Base-by-base conservation (phyloP, 1,140 invertebrate genomes). In the Sycophaga agraensis region DNA sequence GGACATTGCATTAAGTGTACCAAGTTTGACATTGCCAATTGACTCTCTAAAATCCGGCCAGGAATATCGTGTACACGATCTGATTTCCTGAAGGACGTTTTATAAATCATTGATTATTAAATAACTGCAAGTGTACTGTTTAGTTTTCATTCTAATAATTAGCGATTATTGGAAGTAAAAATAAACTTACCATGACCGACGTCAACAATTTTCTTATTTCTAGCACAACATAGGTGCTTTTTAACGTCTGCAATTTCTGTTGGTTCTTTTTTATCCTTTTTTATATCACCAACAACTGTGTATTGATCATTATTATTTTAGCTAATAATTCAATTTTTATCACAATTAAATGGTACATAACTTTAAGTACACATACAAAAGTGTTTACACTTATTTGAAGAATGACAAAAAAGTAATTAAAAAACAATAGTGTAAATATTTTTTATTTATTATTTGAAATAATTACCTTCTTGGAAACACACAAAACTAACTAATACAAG, bases 171-270 rank as follows among this genome's bases (percentile, higher is more conserved):
- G n/a, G n/a, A n/a, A n/a, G n/a, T 26, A 3, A 35, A 62, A 39
- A 60, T 66, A 9, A 50, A 65, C 73, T 76, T 64, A 71, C 77
- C 77, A 51, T 76, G 69, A 64, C 77, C 77, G 28, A 77, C 68
- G 34, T 74, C 72, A 26, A 76, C 70, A 45, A 73, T 72, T 66
- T 70, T 77, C 61, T 74, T 70, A 6, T 78, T 73, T 48, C 73
- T 73, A 6, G 74, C 73, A n/a, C 77, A 79, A 55, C 77, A 79
- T 6, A 68, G 57, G 45, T 68, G 68, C 50, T 72, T 59, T 60
- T 65, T 60, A 14, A 61, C 31, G 21, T 61, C 35, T 48, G 51
- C 31, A 9, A 26, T 26, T 39, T 42, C 11, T 1, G 42, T 9
- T 12, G 43, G 37, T 22, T 46, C 40, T 2, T 31, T 49, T 43